Conservation (phyloP, 2,113 vertebrate species). For the Poeciliopsis occidentalis region DNA sequence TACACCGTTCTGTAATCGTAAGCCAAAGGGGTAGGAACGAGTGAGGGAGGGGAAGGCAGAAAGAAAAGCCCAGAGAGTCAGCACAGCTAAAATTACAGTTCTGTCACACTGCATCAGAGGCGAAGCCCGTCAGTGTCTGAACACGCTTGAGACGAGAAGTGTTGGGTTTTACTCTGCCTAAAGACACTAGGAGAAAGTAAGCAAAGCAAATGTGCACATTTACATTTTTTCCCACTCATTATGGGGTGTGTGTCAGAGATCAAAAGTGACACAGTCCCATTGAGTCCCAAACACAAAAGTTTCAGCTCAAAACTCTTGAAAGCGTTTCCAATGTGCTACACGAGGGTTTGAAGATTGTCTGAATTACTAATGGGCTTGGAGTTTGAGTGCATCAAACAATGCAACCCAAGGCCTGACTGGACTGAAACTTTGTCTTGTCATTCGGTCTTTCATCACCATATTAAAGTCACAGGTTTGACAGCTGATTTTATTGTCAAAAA, state of each 20-base stretch:
- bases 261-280: not conserved
- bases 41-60: constrained; percentile 16
- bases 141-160: constrained; percentile 34
- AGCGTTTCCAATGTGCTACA: too few species aligned
- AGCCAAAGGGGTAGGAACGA: constrained; percentile 54
- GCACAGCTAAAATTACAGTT: constrained; percentile 73
- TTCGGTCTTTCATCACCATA: too few species aligned
- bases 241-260: not conserved
- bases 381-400: too few species aligned
- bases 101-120: constrained; percentile 67
- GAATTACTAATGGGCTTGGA: too few species aligned
- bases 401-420: too few species aligned
- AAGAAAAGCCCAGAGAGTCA: constrained; percentile 61
- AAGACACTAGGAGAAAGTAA: constrained; percentile 53
- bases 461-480: not conserved
- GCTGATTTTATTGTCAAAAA: not conserved
- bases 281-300: not conserved
- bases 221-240: not conserved
- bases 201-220: constrained; percentile 39
- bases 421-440: too few species aligned
- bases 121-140: constrained; percentile 45
- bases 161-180: constrained; percentile 48
- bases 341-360: too few species aligned
- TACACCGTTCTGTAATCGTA: constrained; percentile 62
- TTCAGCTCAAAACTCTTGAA: too few species aligned